A percentile compares a stretch with the other conserved stretches of the same genome.
Conservation (phyloP, 2,113 vertebrate genomes). For the Microtus ochrogaster region DNA sequence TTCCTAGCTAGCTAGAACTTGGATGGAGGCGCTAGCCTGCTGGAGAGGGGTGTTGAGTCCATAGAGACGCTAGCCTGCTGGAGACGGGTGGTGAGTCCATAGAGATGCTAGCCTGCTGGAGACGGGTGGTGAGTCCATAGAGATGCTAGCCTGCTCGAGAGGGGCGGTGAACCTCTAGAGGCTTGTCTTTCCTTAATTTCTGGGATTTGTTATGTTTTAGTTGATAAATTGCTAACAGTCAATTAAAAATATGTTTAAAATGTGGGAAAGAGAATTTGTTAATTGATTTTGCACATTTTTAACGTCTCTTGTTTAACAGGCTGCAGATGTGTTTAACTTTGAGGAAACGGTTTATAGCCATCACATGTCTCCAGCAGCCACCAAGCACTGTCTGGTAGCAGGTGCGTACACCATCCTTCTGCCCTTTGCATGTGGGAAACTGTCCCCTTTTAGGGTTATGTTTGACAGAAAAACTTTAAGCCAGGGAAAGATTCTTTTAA, state of each 20-base stretch:
- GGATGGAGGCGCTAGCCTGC: not conserved
- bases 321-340: conserved; percentile 95
- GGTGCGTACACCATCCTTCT: conserved; percentile 85
- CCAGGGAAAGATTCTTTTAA: not conserved
- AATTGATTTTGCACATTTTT: conserved; percentile 49
- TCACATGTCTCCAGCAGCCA: conserved; percentile 95
- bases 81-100: not conserved
- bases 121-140: not conserved
- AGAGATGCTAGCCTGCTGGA: not conserved
- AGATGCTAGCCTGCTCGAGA: not conserved
- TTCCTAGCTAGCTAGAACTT: not conserved
- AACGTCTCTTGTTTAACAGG: conserved; percentile 85
- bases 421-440: not conserved
- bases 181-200: conserved; percentile 31
- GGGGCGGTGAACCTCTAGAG: not conserved
- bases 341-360: conserved; percentile 96
- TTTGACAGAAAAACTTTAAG: conserved; percentile 43
- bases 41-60: not conserved
- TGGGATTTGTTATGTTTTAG: not conserved
- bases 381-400: conserved; percentile 96
- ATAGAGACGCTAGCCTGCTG: too few relatives aligned
- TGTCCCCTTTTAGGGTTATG: conserved; percentile 26
- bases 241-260: conserved; percentile 53
- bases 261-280: conserved; percentile 38
- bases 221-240: conserved; percentile 46